Conservation (phyloP, 2,888 invertebrate species). For the Lutraria lutraria region DNA sequence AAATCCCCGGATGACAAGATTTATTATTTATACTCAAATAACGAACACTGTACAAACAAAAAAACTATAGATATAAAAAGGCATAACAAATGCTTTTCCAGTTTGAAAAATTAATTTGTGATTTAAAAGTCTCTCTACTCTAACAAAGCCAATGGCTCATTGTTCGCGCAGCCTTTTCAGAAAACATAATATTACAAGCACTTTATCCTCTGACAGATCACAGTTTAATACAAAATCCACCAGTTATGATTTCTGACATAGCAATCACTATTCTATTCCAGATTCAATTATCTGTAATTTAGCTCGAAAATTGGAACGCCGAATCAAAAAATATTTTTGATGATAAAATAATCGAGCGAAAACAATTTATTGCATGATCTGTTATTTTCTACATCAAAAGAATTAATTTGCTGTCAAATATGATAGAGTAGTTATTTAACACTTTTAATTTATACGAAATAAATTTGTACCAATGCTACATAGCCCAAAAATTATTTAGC, state of each 20-base stretch:
- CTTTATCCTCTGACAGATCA: not conserved
- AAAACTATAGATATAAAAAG: not conserved
- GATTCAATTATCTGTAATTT: conserved; percentile 10
- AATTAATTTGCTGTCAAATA: not conserved
- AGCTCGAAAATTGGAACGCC: not conserved
- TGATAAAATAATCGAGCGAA: not conserved
- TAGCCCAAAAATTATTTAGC: not conserved
- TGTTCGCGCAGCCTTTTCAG: not conserved
- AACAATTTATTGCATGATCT: not conserved
- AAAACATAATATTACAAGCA: not conserved
- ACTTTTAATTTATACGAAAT: not conserved
- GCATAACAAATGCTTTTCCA: not conserved
- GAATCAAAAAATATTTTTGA: not conserved
- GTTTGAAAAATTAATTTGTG: not conserved
- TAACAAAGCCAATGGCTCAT: not conserved
- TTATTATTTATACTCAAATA: not conserved
- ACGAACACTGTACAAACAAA: not conserved
- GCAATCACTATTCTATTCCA: not conserved
- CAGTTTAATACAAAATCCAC: not conserved
- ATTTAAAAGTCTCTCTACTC: not conserved
- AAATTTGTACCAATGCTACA: not conserved
- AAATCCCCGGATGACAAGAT: not conserved
- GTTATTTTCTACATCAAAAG: not conserved
- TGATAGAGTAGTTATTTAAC: conserved; percentile 13
- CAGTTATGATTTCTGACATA: not conserved